Conservation (phyloP, 2,888 invertebrate genomes). For the Noctua comes region DNA sequence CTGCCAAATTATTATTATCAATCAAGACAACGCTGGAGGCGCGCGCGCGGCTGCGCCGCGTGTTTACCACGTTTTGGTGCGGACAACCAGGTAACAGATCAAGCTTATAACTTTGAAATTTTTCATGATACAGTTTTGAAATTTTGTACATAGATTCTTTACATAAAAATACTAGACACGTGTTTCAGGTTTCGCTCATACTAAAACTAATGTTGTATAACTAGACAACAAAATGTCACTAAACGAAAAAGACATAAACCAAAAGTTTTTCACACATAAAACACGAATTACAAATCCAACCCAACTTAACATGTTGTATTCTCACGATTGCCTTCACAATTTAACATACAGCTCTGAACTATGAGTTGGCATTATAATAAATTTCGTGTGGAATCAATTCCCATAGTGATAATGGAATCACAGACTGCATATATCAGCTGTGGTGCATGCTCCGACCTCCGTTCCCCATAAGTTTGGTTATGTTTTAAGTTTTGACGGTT, state of each 20-base stretch:
- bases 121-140: no score
- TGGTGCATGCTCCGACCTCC: conserved; percentile 63
- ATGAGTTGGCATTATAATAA: conserved; percentile 55
- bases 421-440: conserved; percentile 71
- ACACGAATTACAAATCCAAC: conserved; percentile 35
- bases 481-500: conserved; percentile 62
- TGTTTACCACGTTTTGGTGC: no score
- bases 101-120: no score
- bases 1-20: no score
- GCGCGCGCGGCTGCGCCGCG: no score
- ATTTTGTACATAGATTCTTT: no score
- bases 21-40: no score
- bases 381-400: conserved; percentile 64
- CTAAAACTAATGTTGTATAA: no score
- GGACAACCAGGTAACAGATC: no score
- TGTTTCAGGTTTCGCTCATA: no score
- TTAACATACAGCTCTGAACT: conserved; percentile 48
- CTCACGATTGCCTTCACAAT: conserved; percentile 48
- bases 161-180: no score
- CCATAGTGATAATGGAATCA: conserved; percentile 71
- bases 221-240: conserved; percentile 10
- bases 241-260: conserved; percentile 34
- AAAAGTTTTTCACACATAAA: conserved; percentile 54
- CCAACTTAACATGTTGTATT: conserved; percentile 38
- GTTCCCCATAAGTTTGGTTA: conserved; percentile 69